Evolutionary conservation across 2,113 vertebrate species (phyloP).

Genomic region (Proteles cristata): DNA sequence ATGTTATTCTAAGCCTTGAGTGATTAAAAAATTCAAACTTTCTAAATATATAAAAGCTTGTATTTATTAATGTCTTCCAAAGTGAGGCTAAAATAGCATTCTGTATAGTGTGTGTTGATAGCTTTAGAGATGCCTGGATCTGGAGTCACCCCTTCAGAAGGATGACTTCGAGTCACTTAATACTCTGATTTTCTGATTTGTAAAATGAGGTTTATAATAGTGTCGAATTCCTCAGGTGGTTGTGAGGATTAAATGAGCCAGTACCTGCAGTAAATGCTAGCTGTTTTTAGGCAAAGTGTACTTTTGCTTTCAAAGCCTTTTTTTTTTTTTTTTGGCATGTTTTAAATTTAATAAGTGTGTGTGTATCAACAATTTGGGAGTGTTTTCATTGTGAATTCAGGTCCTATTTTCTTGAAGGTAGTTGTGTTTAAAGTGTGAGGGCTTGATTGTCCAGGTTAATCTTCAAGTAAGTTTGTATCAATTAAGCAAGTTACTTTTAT

Average conservation of each 20-base stretch:
- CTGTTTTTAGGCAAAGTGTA: neutral
- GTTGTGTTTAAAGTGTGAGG: conserved; percentile 32
- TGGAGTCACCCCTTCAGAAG: neutral
- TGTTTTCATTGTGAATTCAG: conserved; percentile 13
- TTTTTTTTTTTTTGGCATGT: neutral
- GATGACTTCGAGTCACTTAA: neutral
- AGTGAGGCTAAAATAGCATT: neutral
- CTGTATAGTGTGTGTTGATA: neutral
- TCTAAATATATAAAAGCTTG: neutral
- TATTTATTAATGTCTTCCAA: neutral
- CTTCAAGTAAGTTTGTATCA: conserved; percentile 51
- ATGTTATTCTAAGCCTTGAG: neutral
- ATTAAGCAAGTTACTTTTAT: conserved; percentile 52
- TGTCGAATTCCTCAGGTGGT: neutral
- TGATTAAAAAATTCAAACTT: neutral
- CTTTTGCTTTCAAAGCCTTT: neutral
- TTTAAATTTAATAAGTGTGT: neutral
- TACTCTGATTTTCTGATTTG: conserved; percentile 6
- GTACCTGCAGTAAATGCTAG: neutral
- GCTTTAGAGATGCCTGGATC: neutral
- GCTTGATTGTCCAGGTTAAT: conserved; percentile 59
- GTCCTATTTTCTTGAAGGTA: conserved; percentile 24
- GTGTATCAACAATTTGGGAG: neutral
- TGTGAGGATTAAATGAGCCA: neutral
- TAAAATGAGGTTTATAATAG: neutral